These are phyloP conservation scores for rabbit (Oryctolagus cuniculus) DNA, from an alignment of 2,113 vertebrate genomes.

Conservation along the genomic window DNA sequence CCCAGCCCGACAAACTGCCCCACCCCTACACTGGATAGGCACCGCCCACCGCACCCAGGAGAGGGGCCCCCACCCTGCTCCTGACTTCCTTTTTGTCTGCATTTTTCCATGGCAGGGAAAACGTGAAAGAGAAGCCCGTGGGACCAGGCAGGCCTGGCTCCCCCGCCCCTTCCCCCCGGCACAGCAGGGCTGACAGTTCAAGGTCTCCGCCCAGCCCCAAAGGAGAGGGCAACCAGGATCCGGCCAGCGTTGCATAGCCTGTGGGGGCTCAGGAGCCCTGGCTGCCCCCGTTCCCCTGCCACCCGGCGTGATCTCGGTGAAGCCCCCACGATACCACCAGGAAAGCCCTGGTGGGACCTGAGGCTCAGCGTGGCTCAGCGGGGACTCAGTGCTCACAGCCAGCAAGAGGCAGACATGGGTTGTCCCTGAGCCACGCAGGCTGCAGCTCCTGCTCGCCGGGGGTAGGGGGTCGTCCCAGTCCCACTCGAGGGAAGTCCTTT, in stretches of 20 bases:
- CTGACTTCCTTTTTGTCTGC: not conserved
- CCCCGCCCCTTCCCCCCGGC: not conserved
- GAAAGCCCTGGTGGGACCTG: not conserved
- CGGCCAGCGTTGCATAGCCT: not conserved
- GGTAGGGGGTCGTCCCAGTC: fast-evolving
- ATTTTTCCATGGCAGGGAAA: not conserved
- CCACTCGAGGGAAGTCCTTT: not conserved
- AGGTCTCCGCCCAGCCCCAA: not conserved
- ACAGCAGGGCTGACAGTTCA: not conserved
- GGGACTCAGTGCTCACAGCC: not conserved
- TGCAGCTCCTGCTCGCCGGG: not conserved
- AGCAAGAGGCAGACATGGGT: not conserved
- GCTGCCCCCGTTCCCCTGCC: not conserved
- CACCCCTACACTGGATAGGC: not conserved
- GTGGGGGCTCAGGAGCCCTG: not conserved
- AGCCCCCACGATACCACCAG: not conserved
- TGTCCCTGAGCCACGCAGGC: not conserved
- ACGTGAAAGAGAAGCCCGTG: not conserved
- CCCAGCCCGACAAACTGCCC: not conserved
- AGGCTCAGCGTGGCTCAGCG: not conserved
- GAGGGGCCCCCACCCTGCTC: not conserved
- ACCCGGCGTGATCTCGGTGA: fast-evolving
- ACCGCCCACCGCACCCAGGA: too few species aligned
- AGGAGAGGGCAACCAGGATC: not conserved
- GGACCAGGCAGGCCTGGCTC: not conserved